These are phyloP conservation scores for Pristionchus exspectatus DNA, from an alignment of 2,888 invertebrate genomes.

Conservation along the genomic window DNA sequence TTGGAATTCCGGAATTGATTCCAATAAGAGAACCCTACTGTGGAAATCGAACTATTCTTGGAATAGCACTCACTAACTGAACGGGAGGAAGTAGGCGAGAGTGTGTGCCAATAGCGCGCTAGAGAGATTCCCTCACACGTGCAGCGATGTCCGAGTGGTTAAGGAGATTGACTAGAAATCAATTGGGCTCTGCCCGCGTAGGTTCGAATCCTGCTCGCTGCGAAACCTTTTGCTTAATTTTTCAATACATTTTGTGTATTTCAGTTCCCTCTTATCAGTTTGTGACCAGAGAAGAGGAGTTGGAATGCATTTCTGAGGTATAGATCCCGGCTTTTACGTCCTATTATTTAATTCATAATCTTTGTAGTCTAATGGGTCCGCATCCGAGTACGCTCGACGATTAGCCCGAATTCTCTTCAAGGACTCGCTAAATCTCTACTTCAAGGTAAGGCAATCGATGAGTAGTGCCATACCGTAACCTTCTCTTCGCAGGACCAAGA, in stretches of 20 bases:
- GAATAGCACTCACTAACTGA: not conserved
- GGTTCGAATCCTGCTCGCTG: slow-evolving; percentile 60
- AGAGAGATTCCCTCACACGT: not conserved
- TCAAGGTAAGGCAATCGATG: slow-evolving; percentile 60
- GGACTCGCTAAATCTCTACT: slow-evolving; percentile 66
- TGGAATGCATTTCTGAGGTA: slow-evolving; percentile 59
- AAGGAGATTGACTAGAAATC: slow-evolving; percentile 61
- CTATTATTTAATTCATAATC: not conserved
- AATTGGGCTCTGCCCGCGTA: slow-evolving; percentile 60
- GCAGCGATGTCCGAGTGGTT: slow-evolving; percentile 59
- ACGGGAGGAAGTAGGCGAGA: not conserved
- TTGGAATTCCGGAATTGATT: no score
- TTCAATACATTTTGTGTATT: not conserved
- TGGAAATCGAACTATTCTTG: not conserved
- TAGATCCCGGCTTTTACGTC: not conserved
- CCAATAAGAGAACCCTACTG: no score
- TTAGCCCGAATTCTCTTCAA: slow-evolving; percentile 65
- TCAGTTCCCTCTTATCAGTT: slow-evolving; percentile 62
- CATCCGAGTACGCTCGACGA: slow-evolving; percentile 68
- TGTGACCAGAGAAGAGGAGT: slow-evolving; percentile 62
- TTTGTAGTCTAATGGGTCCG: slow-evolving; percentile 58
- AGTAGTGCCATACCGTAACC: not conserved
- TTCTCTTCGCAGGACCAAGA: slow-evolving; percentile 63
- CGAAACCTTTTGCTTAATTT: slow-evolving; percentile 47
- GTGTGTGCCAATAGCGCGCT: not conserved